phyloP scores from a whole-genome alignment of 2,113 vertebrate genomes.

The Saguinus midas region DNA sequence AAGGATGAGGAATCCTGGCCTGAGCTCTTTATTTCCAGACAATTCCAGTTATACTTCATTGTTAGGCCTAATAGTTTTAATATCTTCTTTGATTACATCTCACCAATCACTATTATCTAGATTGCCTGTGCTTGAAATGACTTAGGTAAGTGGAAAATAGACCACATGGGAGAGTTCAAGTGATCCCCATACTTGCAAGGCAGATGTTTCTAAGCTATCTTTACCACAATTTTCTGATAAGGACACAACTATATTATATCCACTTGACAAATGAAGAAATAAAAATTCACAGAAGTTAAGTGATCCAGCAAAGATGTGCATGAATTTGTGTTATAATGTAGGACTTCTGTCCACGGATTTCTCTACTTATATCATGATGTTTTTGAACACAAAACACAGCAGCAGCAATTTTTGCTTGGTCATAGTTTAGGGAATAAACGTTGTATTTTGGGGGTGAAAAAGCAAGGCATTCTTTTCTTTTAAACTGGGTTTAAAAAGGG shows the following conservation, averaged over 20 bases:
- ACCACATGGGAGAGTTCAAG: background rate
- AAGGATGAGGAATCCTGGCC: background rate
- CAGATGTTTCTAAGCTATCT: background rate
- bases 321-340: rapidly evolving
- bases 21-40: background rate
- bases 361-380: background rate
- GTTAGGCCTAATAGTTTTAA: background rate
- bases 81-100: background rate
- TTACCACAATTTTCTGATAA: background rate
- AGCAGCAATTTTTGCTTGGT: background rate
- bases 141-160: background rate
- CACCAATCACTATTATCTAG: background rate
- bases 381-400: background rate
- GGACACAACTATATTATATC: background rate
- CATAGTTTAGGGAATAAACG: background rate
- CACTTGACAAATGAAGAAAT: background rate
- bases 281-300: background rate
- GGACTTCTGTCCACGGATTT: background rate
- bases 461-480: background rate
- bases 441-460: background rate
- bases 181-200: rapidly evolving
- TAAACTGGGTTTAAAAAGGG: background rate
- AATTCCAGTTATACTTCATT: background rate
- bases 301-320: background rate
- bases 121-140: background rate